Base-by-base conservation (phyloP, 1,140 invertebrate genomes). In the Dermatophagoides farinae region DNA sequence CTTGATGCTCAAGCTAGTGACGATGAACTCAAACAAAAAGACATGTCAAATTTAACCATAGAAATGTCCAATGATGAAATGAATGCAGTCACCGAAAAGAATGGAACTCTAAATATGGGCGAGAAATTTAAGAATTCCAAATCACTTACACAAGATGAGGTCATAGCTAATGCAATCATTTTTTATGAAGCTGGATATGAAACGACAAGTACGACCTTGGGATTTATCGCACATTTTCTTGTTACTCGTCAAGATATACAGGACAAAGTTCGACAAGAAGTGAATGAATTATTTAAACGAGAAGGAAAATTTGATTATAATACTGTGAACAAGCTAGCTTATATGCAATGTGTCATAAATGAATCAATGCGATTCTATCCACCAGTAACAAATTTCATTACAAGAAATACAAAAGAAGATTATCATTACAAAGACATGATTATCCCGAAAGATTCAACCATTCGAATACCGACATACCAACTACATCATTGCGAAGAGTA, bases 171-270 rank as follows among this genome's bases (percentile, higher is more conserved):
- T 40, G 61, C 67, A 8, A 18, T 72, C 23, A 18, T 74, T 2
- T 76, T 76, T 61, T 38, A 68, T 74, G 58, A 60, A 46, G 76
- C 73, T 57, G 74, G 74, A 12, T 75, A 71, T 60, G 74, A 76
- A 47, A 76, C 75, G 0, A 75, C 72, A n/a, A 65, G 70, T 8
- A 72, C 64, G 0, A 67, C 71, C 18, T 57, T 77, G 16, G 65
- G 70, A 1, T 73, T 70, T 55, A 62, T 69, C 14, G 61, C 69
- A 8, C 74, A 71, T 57, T 46, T 67, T 9, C 61, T 77, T 38
- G 71, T 75, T 8, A 66, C 66, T 14, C 62, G 77, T 64, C 71
- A 63, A 20, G 71, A 76, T 6, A 61, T 67, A 22, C 74, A 76
- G 62, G 67, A 75, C 5, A 68, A 65, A 57, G 47, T 76, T 0